Conservation (phyloP, 2,888 invertebrate genomes). For the Ptilodon capucinus region DNA sequence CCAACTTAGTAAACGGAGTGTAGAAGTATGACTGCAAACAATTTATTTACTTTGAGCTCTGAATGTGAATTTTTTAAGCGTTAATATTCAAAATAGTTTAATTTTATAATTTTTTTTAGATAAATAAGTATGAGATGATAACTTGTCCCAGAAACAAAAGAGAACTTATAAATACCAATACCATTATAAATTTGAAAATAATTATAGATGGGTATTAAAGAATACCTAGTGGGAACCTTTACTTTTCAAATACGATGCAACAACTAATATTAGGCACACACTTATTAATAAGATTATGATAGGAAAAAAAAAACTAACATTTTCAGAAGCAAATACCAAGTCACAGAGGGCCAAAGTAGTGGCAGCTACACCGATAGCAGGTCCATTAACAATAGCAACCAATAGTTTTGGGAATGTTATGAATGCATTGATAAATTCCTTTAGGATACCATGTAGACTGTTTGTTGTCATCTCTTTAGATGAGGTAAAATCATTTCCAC, state of each 20-base stretch:
- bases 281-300: background rate
- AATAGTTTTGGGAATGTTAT: slow-evolving; percentile 95
- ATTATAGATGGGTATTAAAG: too few relatives aligned
- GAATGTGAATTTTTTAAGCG: too few relatives aligned
- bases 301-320: slow-evolving; percentile 72
- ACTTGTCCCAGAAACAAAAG: too few relatives aligned
- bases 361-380: slow-evolving; percentile 94
- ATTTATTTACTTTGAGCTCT: background rate
- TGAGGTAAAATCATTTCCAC: slow-evolving; percentile 89
- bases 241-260: too few relatives aligned
- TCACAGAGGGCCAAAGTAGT: slow-evolving; percentile 94
- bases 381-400: slow-evolving; percentile 95
- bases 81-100: too few relatives aligned
- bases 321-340: slow-evolving; percentile 93
- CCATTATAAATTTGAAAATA: too few relatives aligned
- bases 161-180: too few relatives aligned
- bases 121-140: too few relatives aligned
- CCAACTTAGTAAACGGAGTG: slow-evolving; percentile 93
- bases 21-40: slow-evolving; percentile 90
- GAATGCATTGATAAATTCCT: slow-evolving; percentile 87
- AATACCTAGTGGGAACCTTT: too few relatives aligned
- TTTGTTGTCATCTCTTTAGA: slow-evolving; percentile 26
- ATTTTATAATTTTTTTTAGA: too few relatives aligned
- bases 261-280: too few relatives aligned
- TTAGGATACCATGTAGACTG: slow-evolving; percentile 54